Evolutionary conservation across 2,888 invertebrate genomes (phyloP).

Genomic region (Ceriagrion tenellum): DNA sequence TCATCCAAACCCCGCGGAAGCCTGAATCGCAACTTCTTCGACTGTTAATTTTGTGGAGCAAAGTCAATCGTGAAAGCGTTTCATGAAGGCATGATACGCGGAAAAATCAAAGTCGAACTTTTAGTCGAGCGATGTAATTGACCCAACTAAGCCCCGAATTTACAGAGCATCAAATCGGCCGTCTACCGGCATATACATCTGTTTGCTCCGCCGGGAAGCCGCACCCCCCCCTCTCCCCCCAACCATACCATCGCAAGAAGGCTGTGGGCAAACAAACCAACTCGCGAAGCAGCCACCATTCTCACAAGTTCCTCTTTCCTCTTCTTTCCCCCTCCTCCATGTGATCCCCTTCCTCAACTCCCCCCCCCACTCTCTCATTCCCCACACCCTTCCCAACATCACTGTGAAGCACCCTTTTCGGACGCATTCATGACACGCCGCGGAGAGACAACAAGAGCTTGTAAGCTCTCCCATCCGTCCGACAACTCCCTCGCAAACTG

Average conservation of each 20-base stretch:
- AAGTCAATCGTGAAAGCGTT: too few relatives aligned
- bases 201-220: not conserved
- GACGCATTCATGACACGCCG: slow-evolving; percentile 47
- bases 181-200: not conserved
- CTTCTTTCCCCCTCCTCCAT: too few relatives aligned
- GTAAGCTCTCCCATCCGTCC: not conserved
- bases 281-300: not conserved
- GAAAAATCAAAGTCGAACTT: too few relatives aligned
- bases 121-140: too few relatives aligned
- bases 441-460: not conserved
- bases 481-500: not conserved
- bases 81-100: too few relatives aligned
- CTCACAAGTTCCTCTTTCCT: too few relatives aligned
- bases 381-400: not conserved
- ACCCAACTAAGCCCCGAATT: too few relatives aligned
- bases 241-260: not conserved
- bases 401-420: not conserved
- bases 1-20: too few relatives aligned
- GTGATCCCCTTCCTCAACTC: too few relatives aligned
- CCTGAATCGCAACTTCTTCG: too few relatives aligned
- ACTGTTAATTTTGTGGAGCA: too few relatives aligned
- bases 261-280: not conserved
- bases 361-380: not conserved
- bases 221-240: not conserved
- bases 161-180: too few relatives aligned